These are phyloP conservation scores for Xestia c-nigrum DNA, from an alignment of 2,888 invertebrate genomes.

Conservation along the genomic window DNA sequence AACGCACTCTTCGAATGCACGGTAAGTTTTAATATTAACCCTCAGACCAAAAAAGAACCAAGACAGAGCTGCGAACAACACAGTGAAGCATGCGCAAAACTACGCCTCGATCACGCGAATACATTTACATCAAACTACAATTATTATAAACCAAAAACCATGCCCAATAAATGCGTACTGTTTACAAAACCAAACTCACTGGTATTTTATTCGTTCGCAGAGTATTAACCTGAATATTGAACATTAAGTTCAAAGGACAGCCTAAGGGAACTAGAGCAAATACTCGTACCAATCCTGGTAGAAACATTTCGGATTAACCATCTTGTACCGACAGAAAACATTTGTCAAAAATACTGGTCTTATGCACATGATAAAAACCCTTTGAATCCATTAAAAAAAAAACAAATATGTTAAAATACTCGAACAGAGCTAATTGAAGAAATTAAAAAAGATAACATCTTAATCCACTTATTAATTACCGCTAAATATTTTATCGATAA, in stretches of 20 bases:
- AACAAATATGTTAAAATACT: background rate
- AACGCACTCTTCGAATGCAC: conserved; percentile 93
- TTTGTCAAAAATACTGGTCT: background rate
- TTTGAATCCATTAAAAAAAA: background rate
- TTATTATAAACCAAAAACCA: too few species aligned
- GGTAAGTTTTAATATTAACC: conserved; percentile 74
- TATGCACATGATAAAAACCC: background rate
- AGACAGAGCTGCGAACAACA: too few species aligned
- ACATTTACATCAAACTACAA: too few species aligned
- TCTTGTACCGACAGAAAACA: background rate
- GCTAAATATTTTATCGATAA: conserved; percentile 15
- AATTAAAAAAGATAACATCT: background rate
- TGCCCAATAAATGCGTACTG: too few species aligned
- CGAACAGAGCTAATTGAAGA: background rate
- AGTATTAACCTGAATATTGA: too few species aligned
- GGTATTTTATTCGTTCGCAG: too few species aligned
- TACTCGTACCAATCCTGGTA: background rate
- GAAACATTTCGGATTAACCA: background rate
- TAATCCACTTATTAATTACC: background rate
- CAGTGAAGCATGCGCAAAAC: too few species aligned
- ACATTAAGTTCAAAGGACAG: background rate
- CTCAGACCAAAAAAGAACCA: too few species aligned
- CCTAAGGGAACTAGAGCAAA: background rate
- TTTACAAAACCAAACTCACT: too few species aligned
- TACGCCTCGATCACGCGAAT: too few species aligned